A percentile compares a stretch with the other conserved stretches of the same genome.
These are phyloP conservation scores for Dexiosoma caninum DNA, from an alignment of 2,888 invertebrate genomes.

Conservation along the genomic window DNA sequence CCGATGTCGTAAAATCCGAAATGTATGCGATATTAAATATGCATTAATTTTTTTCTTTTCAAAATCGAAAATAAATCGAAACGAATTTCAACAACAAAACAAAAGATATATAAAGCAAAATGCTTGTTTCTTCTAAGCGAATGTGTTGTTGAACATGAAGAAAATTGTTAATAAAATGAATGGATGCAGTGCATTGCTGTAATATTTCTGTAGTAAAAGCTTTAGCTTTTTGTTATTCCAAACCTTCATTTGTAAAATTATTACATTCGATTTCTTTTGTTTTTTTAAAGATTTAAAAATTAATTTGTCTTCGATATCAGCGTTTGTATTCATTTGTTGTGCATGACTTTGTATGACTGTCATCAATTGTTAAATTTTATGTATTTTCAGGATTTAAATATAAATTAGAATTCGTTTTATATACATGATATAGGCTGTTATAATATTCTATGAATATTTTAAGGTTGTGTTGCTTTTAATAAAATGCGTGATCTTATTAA, in stretches of 20 bases:
- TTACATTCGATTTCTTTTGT: not conserved
- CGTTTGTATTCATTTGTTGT: not conserved
- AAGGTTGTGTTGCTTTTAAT: not conserved
- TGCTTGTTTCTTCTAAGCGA: not conserved
- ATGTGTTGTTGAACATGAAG: constrained; percentile 6
- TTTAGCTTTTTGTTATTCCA: constrained; percentile 44
- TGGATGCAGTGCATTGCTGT: constrained; percentile 10
- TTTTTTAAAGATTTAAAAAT: constrained; percentile 13
- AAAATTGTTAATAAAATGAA: constrained; percentile 32
- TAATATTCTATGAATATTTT: constrained; percentile 31
- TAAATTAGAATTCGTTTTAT: constrained; percentile 55
- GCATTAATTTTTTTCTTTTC: constrained; percentile 45
- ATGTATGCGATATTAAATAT: constrained; percentile 60
- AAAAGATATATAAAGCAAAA: not conserved
- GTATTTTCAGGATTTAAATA: constrained; percentile 55
- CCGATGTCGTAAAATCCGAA: constrained; percentile 46
- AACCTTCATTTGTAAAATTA: constrained; percentile 22
- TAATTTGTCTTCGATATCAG: constrained; percentile 37
- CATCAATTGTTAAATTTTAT: constrained; percentile 58
- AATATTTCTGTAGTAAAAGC: not conserved
- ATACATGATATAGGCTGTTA: constrained; percentile 8
- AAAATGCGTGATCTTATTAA: constrained; percentile 44
- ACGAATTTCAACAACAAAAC: not conserved
- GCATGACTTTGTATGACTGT: not conserved
- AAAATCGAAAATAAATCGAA: not conserved